phyloP scores from a whole-genome alignment of 2,113 vertebrate genomes.

The Indicator maculatus region DNA sequence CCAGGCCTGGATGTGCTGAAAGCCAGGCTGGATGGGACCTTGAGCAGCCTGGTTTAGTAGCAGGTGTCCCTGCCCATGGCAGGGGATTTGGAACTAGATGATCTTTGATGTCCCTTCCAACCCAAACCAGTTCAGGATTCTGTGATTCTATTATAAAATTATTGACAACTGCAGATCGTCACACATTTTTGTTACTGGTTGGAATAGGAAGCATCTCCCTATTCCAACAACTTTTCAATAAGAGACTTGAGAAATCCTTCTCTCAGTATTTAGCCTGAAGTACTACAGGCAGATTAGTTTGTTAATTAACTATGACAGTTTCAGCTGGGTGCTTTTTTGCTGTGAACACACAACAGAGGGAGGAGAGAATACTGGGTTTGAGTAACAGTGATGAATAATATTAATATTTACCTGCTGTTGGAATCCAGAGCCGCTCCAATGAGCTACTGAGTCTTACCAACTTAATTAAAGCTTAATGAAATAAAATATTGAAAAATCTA shows the following conservation, averaged over 20 bases:
- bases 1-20: too few relatives aligned
- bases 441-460: not conserved
- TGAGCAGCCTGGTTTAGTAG: too few relatives aligned
- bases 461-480: conserved; percentile 39
- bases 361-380: not conserved
- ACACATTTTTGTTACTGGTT: not conserved
- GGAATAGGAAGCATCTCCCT: not conserved
- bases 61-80: too few relatives aligned
- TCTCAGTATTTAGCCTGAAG: not conserved
- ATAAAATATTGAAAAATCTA: conserved; percentile 28
- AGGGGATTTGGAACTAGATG: too few relatives aligned
- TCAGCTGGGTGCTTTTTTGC: not conserved
- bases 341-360: not conserved
- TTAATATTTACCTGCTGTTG: conserved; percentile 17
- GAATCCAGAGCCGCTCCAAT: not conserved
- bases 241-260: not conserved
- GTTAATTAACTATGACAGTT: conserved; percentile 5
- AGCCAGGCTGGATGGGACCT: too few relatives aligned
- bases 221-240: not conserved
- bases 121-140: too few relatives aligned
- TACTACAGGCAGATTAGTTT: not conserved
- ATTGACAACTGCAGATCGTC: not conserved
- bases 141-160: too few relatives aligned
- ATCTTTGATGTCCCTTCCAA: too few relatives aligned
- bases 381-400: conserved; percentile 22